These are phyloP conservation scores for Acleris holmiana DNA, from an alignment of 2,888 invertebrate species.

Conservation along the genomic window DNA sequence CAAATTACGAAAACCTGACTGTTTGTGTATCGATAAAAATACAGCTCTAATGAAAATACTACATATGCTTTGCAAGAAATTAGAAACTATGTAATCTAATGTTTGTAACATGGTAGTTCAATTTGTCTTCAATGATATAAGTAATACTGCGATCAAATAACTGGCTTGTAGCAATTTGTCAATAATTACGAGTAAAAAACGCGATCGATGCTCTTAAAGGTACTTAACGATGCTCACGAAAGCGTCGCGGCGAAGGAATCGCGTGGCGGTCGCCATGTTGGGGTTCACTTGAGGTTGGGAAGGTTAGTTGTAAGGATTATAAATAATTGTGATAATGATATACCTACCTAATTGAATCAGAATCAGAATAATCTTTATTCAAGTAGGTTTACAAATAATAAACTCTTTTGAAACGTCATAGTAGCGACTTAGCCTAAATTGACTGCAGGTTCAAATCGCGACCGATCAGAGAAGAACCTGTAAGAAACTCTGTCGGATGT, in stretches of 20 bases:
- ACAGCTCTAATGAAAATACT: neutral
- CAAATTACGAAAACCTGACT: constrained; percentile 19
- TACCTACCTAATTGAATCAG: too few relatives aligned
- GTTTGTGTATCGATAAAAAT: constrained; percentile 27
- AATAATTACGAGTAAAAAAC: constrained; percentile 24
- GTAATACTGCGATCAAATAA: constrained; percentile 28
- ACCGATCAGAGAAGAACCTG: too few relatives aligned
- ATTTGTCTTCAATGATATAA: constrained; percentile 19
- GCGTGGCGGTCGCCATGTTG: constrained; percentile 45
- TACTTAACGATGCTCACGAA: constrained; percentile 26
- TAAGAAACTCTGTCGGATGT: too few relatives aligned
- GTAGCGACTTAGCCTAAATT: too few relatives aligned
- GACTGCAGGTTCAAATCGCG: too few relatives aligned
- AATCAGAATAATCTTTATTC: too few relatives aligned
- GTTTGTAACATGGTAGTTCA: neutral
- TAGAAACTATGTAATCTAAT: neutral
- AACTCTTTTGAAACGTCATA: too few relatives aligned
- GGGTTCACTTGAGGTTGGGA: constrained; percentile 56
- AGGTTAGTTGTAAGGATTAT: constrained; percentile 44
- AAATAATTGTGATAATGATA: neutral
- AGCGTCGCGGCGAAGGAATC: constrained; percentile 41
- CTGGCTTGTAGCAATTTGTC: constrained; percentile 16
- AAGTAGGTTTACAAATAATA: too few relatives aligned
- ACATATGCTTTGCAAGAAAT: neutral
- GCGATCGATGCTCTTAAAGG: constrained; percentile 6